Base-by-base conservation (phyloP, 2,888 invertebrate genomes). In the Myopa testacea region DNA sequence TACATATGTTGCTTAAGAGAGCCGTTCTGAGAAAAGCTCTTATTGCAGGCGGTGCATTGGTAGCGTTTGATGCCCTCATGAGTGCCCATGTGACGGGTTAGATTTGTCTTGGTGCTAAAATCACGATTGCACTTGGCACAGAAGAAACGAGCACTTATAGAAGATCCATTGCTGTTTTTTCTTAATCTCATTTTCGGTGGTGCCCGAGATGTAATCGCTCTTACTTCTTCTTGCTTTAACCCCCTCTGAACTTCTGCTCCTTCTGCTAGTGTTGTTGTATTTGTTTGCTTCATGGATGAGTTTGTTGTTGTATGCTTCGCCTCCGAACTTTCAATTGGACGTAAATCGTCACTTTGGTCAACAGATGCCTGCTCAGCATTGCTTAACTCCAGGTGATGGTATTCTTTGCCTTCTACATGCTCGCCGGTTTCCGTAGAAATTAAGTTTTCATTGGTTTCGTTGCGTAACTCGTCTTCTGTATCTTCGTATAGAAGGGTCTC, bases 31-130 rank as follows among this genome's bases (percentile, higher is more conserved):
- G 86, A 86, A 62, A 88, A 88, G 6, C 85, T 83, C 68, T 86
- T 86, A 4, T 83, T 82, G 73, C 88, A 88, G 34, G 84, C 80
- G 4, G 72, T 79, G 72, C 88, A 88, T 67, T 84, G 81, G 79
- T 82, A 86, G 0, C 85, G 86, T 73, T 85, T 86, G 6, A 82
- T 82, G 3, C 87, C 87, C 50, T 84, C 85, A 70, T 88, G 88
- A 14, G 86, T 84, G 69, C 79, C 80, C 84, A 86, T 84, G 76
- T 88, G 88, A 0, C 88, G 83, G 75, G 86, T 87, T 8, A 87
- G 81, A 82, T 88, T 88, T 0, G 87, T 86, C 81, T 86, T 86
- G 0, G 87, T 87, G 78, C 86, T 86, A 62, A 87, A 88, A 78
- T 86, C 87, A 14, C 86, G 86, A 67, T 85, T 84, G 67, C 88